Evolutionary conservation across 2,888 invertebrate species (phyloP), one percentile per base, ranked within the genome.

Genomic region (Lampropteryx suffumata): DNA sequence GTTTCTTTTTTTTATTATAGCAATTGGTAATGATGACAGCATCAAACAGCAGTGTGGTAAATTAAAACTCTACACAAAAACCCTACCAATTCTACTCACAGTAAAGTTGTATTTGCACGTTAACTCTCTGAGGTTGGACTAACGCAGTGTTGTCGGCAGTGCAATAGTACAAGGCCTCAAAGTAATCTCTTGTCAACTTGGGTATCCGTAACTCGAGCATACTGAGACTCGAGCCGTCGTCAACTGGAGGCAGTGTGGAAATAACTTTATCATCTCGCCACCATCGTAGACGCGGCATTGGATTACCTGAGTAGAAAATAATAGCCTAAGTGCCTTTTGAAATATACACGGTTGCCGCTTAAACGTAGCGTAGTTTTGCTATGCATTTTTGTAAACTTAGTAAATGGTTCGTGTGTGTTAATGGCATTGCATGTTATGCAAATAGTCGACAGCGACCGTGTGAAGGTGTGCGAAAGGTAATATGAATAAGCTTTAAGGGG

Each of bases 111-210:
- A 95, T 91, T 64, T 93, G 93, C 47, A 95, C 92, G 51, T 92
- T 91, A 47, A 93, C 92, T 24, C 93, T 90, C 55, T 93, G 80
- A 0, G 95, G 94, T 3, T 93, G 92, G 24, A 94, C 94, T 55
- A 94, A 82, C 37, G 92, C 91, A 36, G 94, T 94, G 73, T 95
- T 95, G 69, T 93, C 93, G 3, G 94, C 95, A 60, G 94, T 93
- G 71, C 95, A 95, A n/a, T 93, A 93, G 77, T 93, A 94, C 3
- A 93, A 91, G 1, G 93, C 92, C 60, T 94, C 92, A 44, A 93
- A 91, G 76, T 94, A 94, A n/a, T 92, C 89, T 55, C 95, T 83
- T n/a, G 91, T 89, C 32, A 91, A 71, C 54, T 79, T 82, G 0
- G 83, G 75, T 67, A 89, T 81, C 60, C 75, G 74, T 40, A 87